Conservation (phyloP, 2,113 vertebrate genomes). For the Puma concolor region DNA sequence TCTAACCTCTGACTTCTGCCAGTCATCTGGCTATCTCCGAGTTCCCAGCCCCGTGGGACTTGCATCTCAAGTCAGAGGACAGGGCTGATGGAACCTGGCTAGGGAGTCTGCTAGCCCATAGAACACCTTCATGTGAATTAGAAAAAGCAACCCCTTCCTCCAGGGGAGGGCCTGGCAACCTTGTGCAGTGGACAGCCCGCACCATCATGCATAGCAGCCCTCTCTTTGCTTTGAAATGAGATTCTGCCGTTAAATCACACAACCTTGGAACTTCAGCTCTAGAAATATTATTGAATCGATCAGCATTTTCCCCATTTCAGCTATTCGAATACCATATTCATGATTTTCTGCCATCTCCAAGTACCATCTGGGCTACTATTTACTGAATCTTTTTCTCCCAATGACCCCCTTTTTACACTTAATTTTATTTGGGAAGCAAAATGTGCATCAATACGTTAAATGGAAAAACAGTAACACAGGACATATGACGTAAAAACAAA, state of each 20-base stretch:
- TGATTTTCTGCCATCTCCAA: conserved; percentile 15
- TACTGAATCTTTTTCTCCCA: conserved; percentile 44
- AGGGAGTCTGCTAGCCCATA: not conserved
- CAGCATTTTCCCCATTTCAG: not conserved
- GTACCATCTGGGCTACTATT: not conserved
- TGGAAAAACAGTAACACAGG: not conserved
- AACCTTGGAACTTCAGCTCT: not conserved
- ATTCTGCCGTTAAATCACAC: not conserved
- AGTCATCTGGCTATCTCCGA: not conserved
- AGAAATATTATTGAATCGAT: not conserved
- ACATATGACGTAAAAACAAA: not conserved
- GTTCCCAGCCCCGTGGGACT: not conserved
- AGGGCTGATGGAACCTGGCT: too few species aligned
- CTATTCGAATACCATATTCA: not conserved
- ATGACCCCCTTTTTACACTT: not conserved
- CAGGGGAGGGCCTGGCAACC: not conserved
- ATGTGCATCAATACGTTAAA: not conserved
- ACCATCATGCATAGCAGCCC: not conserved
- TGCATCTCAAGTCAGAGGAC: not conserved
- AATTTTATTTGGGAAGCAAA: conserved; percentile 64
- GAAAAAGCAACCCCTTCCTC: not conserved
- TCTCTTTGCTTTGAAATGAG: not conserved
- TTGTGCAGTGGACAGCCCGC: not conserved
- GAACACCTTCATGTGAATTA: not conserved
- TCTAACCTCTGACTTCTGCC: not conserved